Conservation (phyloP, 2,888 invertebrate species). For the Pemphredon lugubris region DNA sequence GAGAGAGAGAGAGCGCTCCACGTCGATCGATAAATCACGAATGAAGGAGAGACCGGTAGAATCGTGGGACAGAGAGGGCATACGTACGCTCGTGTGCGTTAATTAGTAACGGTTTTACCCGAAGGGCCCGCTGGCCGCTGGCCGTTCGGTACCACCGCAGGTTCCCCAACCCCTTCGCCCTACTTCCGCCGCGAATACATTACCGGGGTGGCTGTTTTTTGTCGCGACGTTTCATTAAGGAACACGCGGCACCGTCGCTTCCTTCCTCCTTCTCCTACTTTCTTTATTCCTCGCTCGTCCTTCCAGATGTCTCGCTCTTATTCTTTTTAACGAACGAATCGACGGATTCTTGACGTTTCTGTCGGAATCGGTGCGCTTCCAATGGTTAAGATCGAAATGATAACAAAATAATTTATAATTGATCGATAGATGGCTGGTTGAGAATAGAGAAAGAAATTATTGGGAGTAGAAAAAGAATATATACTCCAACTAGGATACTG, state of each 20-base stretch:
- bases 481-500: too few relatives aligned
- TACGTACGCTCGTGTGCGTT: slow-evolving; percentile 62
- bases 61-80: slow-evolving; percentile 48
- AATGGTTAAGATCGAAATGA: too few relatives aligned
- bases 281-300: slow-evolving; percentile 1
- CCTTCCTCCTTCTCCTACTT: slow-evolving; percentile 28
- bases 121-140: slow-evolving; percentile 61
- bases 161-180: slow-evolving; percentile 65
- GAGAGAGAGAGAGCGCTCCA: too few relatives aligned
- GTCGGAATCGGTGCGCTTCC: too few relatives aligned
- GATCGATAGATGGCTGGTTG: too few relatives aligned
- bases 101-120: slow-evolving; percentile 75
- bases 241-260: slow-evolving; percentile 58
- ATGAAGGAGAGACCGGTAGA: slow-evolving; percentile 11
- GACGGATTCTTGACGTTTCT: too few relatives aligned
- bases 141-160: slow-evolving; percentile 62
- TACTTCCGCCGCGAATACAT: slow-evolving; percentile 78
- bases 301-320: slow-evolving; percentile 27
- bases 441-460: too few relatives aligned
- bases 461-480: too few relatives aligned
- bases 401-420: too few relatives aligned
- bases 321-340: too few relatives aligned
- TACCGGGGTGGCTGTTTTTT: slow-evolving; percentile 71
- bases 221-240: slow-evolving; percentile 73
- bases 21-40: slow-evolving; percentile 55